These are phyloP conservation scores for Chesias legatella DNA, from an alignment of 2,888 invertebrate species.

Conservation along the genomic window DNA sequence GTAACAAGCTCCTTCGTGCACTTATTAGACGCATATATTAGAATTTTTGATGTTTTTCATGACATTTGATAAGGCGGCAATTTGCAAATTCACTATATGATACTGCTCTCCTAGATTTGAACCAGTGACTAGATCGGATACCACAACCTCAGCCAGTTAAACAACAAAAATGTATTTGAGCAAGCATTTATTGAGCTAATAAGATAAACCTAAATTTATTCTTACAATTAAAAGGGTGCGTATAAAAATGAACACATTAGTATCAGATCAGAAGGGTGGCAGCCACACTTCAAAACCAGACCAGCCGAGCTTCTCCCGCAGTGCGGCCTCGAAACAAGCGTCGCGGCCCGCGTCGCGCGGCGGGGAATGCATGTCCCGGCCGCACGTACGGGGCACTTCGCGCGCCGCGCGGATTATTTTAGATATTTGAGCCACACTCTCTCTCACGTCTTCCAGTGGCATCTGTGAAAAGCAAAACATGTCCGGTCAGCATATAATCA, in stretches of 20 bases:
- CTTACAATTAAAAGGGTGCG: constrained; percentile 16
- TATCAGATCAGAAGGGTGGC: constrained; percentile 53
- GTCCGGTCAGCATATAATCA: not conserved
- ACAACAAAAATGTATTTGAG: constrained; percentile 20
- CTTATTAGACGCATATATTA: no score
- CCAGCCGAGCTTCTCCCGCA: constrained; percentile 78
- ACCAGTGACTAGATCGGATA: no score
- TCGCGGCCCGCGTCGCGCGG: constrained; percentile 68
- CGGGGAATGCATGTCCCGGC: constrained; percentile 48
- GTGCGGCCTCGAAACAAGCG: constrained; percentile 65
- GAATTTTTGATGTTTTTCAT: no score
- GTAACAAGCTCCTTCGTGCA: no score
- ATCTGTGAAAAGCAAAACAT: constrained; percentile 35
- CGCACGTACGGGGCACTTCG: constrained; percentile 60
- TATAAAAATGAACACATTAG: constrained; percentile 60
- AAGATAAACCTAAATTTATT: constrained; percentile 24
- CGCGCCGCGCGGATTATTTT: constrained; percentile 64
- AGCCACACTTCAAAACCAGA: constrained; percentile 79
- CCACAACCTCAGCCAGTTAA: not conserved
- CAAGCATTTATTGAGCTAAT: constrained; percentile 38
- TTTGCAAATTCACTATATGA: no score
- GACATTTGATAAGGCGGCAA: no score
- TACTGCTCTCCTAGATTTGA: no score
- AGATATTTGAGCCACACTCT: constrained; percentile 68
- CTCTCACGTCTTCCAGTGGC: constrained; percentile 65